phyloP scores from a whole-genome alignment of 2,797 vertebrate species.

The Sebastes ruberrimus region DNA sequence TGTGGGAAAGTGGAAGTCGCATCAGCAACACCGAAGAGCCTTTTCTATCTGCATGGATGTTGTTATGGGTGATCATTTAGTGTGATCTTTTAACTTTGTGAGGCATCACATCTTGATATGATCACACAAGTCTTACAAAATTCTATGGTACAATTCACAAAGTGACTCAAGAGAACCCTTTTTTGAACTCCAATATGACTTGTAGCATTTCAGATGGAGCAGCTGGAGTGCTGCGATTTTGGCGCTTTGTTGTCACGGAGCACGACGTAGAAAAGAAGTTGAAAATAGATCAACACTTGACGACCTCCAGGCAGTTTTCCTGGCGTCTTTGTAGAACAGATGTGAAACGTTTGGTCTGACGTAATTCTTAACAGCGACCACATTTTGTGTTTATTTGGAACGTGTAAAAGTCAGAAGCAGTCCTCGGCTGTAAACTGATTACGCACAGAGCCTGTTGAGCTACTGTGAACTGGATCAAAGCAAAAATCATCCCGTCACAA shows the following conservation, averaged over 20 bases:
- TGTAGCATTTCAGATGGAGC: not conserved
- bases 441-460: constrained; percentile 10
- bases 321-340: constrained; percentile 6
- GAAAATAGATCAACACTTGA: not conserved
- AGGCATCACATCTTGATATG: not conserved
- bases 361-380: not conserved
- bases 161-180: not conserved
- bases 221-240: not conserved
- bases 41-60: not conserved
- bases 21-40: not conserved
- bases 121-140: not conserved
- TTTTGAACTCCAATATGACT: not conserved
- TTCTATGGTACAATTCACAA: not conserved
- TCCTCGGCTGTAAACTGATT: not conserved
- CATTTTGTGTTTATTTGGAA: not conserved
- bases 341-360: not conserved
- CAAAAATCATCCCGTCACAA: not conserved
- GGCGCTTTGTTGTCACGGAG: not conserved
- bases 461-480: constrained; percentile 23
- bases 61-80: not conserved
- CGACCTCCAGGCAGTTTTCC: not conserved
- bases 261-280: not conserved
- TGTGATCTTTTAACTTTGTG: not conserved
- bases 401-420: not conserved
- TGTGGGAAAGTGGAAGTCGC: constrained; percentile 57